Evolutionary conservation across 2,797 vertebrate species (phyloP).

Genomic region (Hydrolagus colliei): DNA sequence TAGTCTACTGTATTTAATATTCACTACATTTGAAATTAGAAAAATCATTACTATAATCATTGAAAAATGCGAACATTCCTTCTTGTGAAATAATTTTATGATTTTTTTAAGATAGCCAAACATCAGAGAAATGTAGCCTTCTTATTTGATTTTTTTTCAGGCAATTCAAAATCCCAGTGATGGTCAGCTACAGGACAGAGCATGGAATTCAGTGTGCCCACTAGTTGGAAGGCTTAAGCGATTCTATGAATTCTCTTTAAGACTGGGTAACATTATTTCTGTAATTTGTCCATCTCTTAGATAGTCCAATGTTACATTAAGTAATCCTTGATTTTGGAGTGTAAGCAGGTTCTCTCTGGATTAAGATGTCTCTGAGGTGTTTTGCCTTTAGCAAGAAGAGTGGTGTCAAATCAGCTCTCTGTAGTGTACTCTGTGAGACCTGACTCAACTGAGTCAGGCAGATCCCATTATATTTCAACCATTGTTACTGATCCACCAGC

Average conservation of each 20-base stretch:
- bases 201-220: slow-evolving; percentile 92
- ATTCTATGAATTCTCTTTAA: slow-evolving; percentile 90
- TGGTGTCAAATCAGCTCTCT: too few relatives aligned
- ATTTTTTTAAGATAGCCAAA: background rate
- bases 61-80: background rate
- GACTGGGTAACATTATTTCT: slow-evolving; percentile 65
- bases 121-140: background rate
- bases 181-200: slow-evolving; percentile 81
- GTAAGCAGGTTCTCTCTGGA: too few relatives aligned
- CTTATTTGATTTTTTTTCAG: slow-evolving; percentile 48
- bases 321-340: too few relatives aligned
- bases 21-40: background rate
- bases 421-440: too few relatives aligned
- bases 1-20: background rate
- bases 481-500: too few relatives aligned
- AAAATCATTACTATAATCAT: background rate
- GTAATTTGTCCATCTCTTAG: too few relatives aligned
- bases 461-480: too few relatives aligned
- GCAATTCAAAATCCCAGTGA: slow-evolving; percentile 94
- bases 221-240: slow-evolving; percentile 89
- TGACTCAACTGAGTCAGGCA: too few relatives aligned
- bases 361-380: too few relatives aligned
- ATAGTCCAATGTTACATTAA: too few relatives aligned
- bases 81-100: background rate
- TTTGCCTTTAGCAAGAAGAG: too few relatives aligned